Evolutionary conservation across 2,888 invertebrate species (phyloP).

Genomic region (Tachina fera): DNA sequence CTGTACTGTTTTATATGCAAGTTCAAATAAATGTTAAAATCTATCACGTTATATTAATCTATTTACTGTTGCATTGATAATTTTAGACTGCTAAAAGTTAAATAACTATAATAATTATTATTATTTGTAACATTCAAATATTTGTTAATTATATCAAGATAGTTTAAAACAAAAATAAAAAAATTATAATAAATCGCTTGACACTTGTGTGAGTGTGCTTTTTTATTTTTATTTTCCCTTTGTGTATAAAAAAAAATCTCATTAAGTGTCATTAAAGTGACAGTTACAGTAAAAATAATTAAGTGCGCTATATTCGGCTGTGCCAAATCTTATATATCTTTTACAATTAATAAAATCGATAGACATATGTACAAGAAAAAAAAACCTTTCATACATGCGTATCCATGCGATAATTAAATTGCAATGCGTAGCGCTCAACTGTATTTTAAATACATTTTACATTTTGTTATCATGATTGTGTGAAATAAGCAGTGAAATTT

Average conservation of each 20-base stretch:
- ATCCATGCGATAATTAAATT: no score
- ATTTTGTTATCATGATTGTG: no score
- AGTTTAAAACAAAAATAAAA: slow-evolving; percentile 72
- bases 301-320: no score
- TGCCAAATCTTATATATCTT: no score
- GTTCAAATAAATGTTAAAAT: background rate
- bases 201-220: slow-evolving; percentile 56
- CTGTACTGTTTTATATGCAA: slow-evolving; percentile 55
- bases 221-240: background rate
- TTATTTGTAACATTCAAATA: slow-evolving; percentile 17
- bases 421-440: no score
- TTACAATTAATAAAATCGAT: no score
- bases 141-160: slow-evolving; percentile 36
- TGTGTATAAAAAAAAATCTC: slow-evolving; percentile 38
- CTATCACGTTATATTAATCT: no score
- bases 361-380: no score
- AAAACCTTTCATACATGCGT: no score
- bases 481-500: no score
- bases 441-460: no score
- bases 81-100: background rate
- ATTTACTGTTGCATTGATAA: background rate
- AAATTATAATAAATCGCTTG: slow-evolving; percentile 75
- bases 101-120: background rate
- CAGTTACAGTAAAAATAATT: slow-evolving; percentile 28
- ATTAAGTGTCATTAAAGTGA: slow-evolving; percentile 67